phyloP scores from a whole-genome alignment of 1,140 invertebrate species.

The Reticulitermes speratus region DNA sequence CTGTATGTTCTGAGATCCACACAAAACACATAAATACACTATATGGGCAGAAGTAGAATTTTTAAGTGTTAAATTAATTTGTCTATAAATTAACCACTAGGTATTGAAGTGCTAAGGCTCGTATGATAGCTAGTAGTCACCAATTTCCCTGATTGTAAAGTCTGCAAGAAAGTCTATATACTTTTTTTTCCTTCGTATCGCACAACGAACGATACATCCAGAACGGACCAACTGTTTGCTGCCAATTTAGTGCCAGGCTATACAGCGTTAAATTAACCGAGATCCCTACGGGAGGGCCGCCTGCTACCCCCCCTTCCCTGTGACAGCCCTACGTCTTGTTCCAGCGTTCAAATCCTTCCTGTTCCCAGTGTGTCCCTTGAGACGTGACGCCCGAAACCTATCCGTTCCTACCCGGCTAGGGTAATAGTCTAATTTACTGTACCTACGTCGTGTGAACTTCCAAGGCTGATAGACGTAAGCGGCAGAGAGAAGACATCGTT shows the following conservation, averaged over 20 bases:
- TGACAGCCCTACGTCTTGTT: neutral
- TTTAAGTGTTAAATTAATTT: too few species aligned
- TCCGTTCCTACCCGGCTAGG: neutral
- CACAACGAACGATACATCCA: neutral
- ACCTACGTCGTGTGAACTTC: neutral
- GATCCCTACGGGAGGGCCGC: neutral
- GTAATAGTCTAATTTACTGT: neutral
- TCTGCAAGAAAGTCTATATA: neutral
- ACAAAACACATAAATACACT: too few species aligned
- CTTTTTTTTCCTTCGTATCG: neutral
- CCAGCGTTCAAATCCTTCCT: neutral
- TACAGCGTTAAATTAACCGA: constrained; percentile 1
- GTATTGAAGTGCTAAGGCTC: too few species aligned
- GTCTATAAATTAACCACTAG: too few species aligned
- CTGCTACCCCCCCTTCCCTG: neutral
- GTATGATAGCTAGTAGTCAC: too few species aligned
- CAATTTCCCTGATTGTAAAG: too few species aligned
- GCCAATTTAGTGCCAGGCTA: constrained; percentile 17
- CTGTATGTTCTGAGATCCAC: too few species aligned
- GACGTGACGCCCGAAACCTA: neutral
- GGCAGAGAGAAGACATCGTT: neutral
- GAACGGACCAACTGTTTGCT: neutral
- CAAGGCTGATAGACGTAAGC: neutral
- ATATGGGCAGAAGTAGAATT: too few species aligned
- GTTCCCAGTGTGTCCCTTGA: neutral